Evolutionary conservation across 1,140 invertebrate species (phyloP), one percentile per base, ranked within the genome.

Genomic region (Callitettix versicolor): DNA sequence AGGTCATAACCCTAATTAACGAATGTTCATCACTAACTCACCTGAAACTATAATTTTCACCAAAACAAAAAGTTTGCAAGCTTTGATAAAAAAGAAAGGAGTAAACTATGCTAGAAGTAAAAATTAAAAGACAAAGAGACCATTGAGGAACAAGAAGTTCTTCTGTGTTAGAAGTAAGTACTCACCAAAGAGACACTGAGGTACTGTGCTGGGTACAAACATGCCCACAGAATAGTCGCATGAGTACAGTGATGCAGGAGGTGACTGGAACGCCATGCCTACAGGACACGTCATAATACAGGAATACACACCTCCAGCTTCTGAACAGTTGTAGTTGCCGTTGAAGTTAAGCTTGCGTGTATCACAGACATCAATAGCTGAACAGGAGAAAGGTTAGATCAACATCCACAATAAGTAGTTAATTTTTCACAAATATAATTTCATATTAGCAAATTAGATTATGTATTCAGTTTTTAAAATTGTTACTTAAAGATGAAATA

Each of bases 121-220:
- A n/a, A n/a, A n/a, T n/a, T n/a, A n/a, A n/a, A n/a, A n/a, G n/a
- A n/a, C n/a, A n/a, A n/a, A n/a, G n/a, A n/a, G n/a, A n/a, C n/a
- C n/a, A n/a, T n/a, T n/a, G n/a, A n/a, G n/a, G n/a, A n/a, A n/a
- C n/a, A n/a, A n/a, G n/a, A n/a, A n/a, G n/a, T n/a, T n/a, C n/a
- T n/a, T n/a, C n/a, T n/a, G n/a, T n/a, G n/a, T n/a, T n/a, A n/a
- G n/a, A n/a, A n/a, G n/a, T n/a, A n/a, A n/a, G n/a, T 47, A 38
- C 78, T 77, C 69, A 82, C 82, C 74, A 59, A 77, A 81, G 14
- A 82, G 70, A 63, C 89, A 93, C 57, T 81, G 78, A 6, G 89
- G 89, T 50, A 88, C 72, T 0, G 80, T 80, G 12, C 73, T 70
- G 0, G 88, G 88, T 34, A 72, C 60, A 67, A 85, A 93, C 3